Base-by-base conservation (phyloP, 2,888 invertebrate species). In the Diabrotica balteata region DNA sequence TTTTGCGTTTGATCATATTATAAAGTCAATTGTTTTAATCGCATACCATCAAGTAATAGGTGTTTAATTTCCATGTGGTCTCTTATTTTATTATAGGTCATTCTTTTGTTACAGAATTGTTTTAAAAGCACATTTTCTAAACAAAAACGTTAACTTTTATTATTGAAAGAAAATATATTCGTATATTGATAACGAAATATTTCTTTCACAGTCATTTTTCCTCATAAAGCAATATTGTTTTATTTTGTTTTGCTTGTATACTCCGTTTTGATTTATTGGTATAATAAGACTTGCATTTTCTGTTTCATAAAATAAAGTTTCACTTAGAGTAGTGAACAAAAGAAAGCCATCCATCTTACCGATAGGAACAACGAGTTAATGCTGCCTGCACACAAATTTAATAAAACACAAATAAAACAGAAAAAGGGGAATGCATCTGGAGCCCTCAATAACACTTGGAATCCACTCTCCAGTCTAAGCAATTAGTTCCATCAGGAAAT, bases 401-500 rank as follows among this genome's bases (percentile, higher is more conserved):
- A 63, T 57, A 63, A 57, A 57, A 57, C 50, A 57, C 44, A 57
- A 57, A 55, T 44, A 57, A 57, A 57, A 57, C 44, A 57, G 17
- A 57, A 47, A 47, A 47, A 51, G 8, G 49, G 57, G n/a, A 55
- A 47, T 58, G 63, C 63, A 51, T 57, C 63, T 55, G 50, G 57
- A 50, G 54, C 53, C 42, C 55, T 55, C 63, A 49, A 47, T 55
- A 63, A 49, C 57, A 57, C 57, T 44, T 43, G 49, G 49, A 63
- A 54, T 55, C 57, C 47, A 57, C 63, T 50, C 63, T 57, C 46
- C 57, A 63, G 44, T 64, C 68, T 52, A 68, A 64, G 57, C 68
- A 68, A 68, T 68, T 68, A 65, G 68, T 68, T 68, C 68, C 65
- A 60, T 61, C 67, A 58, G 64, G 64, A 64, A 64, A 65, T 68